Evolutionary conservation across 2,797 vertebrate genomes (phyloP), one percentile per base, ranked within the genome.

Genomic region (Phylloscopus collybita): DNA sequence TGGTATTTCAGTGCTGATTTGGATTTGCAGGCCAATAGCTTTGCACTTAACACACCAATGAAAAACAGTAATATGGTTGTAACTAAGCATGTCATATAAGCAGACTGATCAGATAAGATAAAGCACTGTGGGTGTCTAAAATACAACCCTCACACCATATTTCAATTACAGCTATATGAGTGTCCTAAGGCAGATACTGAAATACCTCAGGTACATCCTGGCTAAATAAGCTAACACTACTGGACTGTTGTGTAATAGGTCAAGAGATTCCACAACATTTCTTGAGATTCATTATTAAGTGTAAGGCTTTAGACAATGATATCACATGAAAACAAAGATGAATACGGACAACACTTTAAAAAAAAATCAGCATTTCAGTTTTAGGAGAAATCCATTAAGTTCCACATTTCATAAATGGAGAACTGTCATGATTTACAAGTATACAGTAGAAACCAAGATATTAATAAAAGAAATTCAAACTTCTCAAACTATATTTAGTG

Each of bases 401-500:
- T 57, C 61, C 36, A 38, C 11, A 53, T 70, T 70, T 90, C 36
- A 44, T 67, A 71, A 56, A 19, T 45, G 44, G 61, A 70, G 38
- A 87, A 64, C 45, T 74, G 47, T 78, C n/a, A 15, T 22, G 57
- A 89, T 86, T 90, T 88, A 57, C 21, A 80, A 80, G 57, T 15
- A 11, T 50, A 56, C 32, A 74, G 53, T 18, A 87, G 53, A 91
- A 91, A 82, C 21, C 49, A 87, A 80, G 62, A 30, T n/a, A 62
- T 67, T 82, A 65, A 87, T 87, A 94, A 88, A 72, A 80, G 50
- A 16, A 74, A 45, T 81, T 92, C 32, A 75, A 73, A 86, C 7
- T 45, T 74, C 34, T 91, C 32, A 74, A 79, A 61, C 42, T 88
- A 53, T 80, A 89, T 94, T 94, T 82, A 74, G 74, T 21, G 32